These are phyloP conservation scores for Isichthys henryi DNA, from an alignment of 2,113 vertebrate species.

Conservation along the genomic window DNA sequence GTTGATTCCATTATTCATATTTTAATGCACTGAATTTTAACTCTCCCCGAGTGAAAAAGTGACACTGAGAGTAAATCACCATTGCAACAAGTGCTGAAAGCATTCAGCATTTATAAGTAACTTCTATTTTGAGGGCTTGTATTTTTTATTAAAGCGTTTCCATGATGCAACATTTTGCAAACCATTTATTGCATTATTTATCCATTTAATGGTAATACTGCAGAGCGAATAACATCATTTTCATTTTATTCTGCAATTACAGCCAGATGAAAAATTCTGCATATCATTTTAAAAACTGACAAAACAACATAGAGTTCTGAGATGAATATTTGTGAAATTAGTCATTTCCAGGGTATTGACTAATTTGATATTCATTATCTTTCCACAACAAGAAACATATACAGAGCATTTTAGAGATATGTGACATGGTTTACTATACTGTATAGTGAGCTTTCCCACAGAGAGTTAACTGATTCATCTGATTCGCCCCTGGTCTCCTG, in stretches of 20 bases:
- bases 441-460: conserved; percentile 43
- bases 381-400: conserved; percentile 37
- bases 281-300: background rate
- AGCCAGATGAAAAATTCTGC: conserved; percentile 24
- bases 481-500: conserved; percentile 41
- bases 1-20: conserved; percentile 64
- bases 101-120: conserved; percentile 60
- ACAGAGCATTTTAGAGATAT: conserved; percentile 33
- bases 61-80: conserved; percentile 29
- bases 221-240: conserved; percentile 32
- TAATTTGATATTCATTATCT: conserved; percentile 24
- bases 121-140: conserved; percentile 55
- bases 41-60: conserved; percentile 34
- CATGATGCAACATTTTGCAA: conserved; percentile 60
- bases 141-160: conserved; percentile 54
- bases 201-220: conserved; percentile 49
- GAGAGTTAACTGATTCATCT: conserved; percentile 51
- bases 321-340: background rate
- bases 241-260: conserved; percentile 34
- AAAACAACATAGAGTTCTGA: conserved; percentile 14
- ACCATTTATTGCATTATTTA: conserved; percentile 54
- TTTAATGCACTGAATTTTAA: conserved; percentile 55
- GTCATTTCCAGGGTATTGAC: conserved; percentile 5
- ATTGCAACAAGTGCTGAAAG: conserved; percentile 38
- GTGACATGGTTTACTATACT: conserved; percentile 29